Conservation (phyloP, 1,140 invertebrate genomes). For the Wasmannia auropunctata region DNA sequence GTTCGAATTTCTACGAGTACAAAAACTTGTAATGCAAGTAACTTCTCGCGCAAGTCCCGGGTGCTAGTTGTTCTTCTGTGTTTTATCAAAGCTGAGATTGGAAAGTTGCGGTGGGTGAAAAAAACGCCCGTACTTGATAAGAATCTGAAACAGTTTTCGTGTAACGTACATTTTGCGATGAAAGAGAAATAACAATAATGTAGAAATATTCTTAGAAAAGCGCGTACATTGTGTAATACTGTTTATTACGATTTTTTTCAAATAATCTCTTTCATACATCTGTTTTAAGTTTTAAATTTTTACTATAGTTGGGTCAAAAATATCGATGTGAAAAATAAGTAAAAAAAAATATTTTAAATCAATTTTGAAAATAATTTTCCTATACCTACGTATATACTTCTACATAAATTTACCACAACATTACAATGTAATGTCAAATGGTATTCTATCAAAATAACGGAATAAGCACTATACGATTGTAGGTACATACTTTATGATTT, state of each 20-base stretch:
- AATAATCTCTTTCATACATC: not conserved
- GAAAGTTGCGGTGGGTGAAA: slow-evolving; percentile 38
- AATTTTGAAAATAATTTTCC: slow-evolving; percentile 3
- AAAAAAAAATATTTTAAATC: not conserved
- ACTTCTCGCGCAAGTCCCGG: slow-evolving; percentile 52
- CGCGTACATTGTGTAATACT: not conserved
- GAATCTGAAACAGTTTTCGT: slow-evolving; percentile 52
- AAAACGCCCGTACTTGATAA: slow-evolving; percentile 44
- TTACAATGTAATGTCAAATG: not conserved
- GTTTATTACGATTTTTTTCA: not conserved
- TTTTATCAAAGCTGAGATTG: slow-evolving; percentile 58
- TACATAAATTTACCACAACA: not conserved
- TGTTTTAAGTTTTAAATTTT: not conserved
- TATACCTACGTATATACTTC: not conserved
- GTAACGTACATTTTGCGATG: slow-evolving; percentile 35
- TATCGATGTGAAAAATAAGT: not conserved
- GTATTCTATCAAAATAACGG: not conserved
- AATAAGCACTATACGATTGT: not conserved
- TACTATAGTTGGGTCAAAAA: not conserved
- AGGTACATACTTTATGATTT: not conserved
- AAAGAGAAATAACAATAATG: slow-evolving; percentile 25
- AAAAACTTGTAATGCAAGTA: slow-evolving; percentile 58
- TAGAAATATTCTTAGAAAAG: slow-evolving; percentile 10
- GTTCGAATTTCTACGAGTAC: slow-evolving; percentile 55
- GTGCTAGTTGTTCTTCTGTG: slow-evolving; percentile 54